phyloP scores from a whole-genome alignment of 2,888 invertebrate species.

The Rambutsinella grinnellia region DNA sequence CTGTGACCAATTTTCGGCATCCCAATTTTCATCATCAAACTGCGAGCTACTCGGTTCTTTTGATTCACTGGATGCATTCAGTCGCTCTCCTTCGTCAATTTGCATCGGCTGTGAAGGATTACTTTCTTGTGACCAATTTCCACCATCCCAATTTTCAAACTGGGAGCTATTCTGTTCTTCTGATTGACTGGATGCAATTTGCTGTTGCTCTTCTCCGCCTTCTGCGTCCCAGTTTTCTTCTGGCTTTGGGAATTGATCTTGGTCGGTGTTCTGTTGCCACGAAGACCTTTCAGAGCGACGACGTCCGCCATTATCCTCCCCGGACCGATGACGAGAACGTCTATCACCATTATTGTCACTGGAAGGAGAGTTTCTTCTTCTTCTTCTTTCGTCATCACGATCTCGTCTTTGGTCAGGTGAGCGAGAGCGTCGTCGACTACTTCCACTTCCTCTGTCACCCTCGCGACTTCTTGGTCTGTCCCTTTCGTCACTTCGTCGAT shows the following conservation, averaged over 20 bases:
- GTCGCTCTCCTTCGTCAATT: background rate
- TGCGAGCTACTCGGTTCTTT: too few relatives aligned
- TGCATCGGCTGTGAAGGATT: background rate
- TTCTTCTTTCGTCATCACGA: slow-evolving; percentile 32
- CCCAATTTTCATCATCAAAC: slow-evolving; percentile 13
- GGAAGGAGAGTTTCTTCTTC: slow-evolving; percentile 24
- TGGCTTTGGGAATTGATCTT: too few relatives aligned
- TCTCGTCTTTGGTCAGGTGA: slow-evolving; percentile 12
- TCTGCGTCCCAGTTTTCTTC: slow-evolving; percentile 18
- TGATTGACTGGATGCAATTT: background rate
- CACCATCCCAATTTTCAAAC: slow-evolving; percentile 17
- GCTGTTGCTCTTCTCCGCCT: background rate
- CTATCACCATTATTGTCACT: slow-evolving; percentile 22
- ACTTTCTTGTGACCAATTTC: background rate
- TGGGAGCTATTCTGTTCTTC: background rate
- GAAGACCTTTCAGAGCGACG: background rate
- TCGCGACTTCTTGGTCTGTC: slow-evolving; percentile 50
- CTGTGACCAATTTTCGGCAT: background rate
- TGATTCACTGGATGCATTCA: background rate
- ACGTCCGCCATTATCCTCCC: slow-evolving; percentile 25
- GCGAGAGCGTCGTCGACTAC: slow-evolving; percentile 21
- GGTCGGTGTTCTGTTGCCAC: slow-evolving; percentile 13
- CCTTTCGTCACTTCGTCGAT: slow-evolving; percentile 34
- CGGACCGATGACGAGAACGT: slow-evolving; percentile 32
- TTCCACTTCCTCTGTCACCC: slow-evolving; percentile 33